Evolutionary conservation across 2,797 vertebrate species (phyloP), one percentile per base, ranked within the genome.

Genomic region (Molothrus aeneus): DNA sequence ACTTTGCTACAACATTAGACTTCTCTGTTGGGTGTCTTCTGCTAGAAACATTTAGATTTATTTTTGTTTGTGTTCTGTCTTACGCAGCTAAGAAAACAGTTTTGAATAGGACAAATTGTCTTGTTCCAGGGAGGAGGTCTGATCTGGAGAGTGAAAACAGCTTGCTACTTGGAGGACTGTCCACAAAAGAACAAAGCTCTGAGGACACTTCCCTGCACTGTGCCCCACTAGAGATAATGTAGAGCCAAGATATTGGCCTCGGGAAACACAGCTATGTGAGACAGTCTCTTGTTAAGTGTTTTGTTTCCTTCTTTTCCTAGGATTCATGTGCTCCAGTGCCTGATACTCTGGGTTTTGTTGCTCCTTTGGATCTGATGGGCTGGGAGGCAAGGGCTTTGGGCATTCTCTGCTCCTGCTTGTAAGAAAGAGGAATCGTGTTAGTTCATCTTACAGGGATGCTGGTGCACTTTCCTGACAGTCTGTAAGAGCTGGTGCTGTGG

Each of bases 61-160:
- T 97, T 96, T 96, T 95, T 96, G 94, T 93, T 96, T 94, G 88
- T 91, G 69, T 93, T 97, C 92, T 47, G 42, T 93, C 96, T 95
- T 96, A 81, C 0, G 21, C 97, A 97, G 96, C 95, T 97, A 97
- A 97, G 92, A 97, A 97, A 97, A 97, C 94, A 97, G 56, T 90
- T 95, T 89, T 78, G 71, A 96, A 88, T 78, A 88, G 95, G 88
- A 96, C 92, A 96, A 88, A 94, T 56, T 89, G 85, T 97, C 80
- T 95, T 94, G 80, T 96, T 96, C 95, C 85, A 95, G 90, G 75
- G 75, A 94, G 66, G 88, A 90, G 78, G 57, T 70, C 82, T 92
- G 80, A 89, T 88, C 88, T 81, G 83, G 57, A 68, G 83, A 94
- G 51, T 57, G 64, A 84, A 95, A 97, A 92, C 83, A 94, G 85